Conservation (phyloP, 2,797 vertebrate genomes). For the Psittacula derbiana region DNA sequence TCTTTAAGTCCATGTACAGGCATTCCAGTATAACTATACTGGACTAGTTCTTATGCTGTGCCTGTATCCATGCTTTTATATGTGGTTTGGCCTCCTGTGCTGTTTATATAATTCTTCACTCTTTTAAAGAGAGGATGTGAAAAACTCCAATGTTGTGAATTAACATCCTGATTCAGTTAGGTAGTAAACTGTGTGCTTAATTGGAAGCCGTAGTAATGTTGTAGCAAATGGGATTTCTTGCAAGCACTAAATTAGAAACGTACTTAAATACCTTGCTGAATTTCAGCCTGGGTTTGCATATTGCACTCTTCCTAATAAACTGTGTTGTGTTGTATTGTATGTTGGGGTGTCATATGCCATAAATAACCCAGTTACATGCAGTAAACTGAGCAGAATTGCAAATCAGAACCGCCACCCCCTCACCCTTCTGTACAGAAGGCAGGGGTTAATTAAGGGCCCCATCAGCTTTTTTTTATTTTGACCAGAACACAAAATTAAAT, state of each 20-base stretch:
- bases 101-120: not conserved
- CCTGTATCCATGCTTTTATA: not conserved
- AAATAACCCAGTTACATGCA: not conserved
- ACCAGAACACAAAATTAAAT: conserved; percentile 63
- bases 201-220: conserved; percentile 3
- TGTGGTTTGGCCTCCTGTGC: not conserved
- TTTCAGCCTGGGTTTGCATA: not conserved
- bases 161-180: not conserved
- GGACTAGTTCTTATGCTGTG: not conserved
- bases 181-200: conserved; percentile 18
- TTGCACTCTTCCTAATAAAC: not conserved
- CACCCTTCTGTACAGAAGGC: conserved; percentile 1
- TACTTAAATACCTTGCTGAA: not conserved
- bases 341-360: not conserved
- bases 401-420: not conserved
- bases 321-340: not conserved
- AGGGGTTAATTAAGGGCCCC: conserved; percentile 39
- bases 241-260: not conserved
- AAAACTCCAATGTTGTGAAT: not conserved
- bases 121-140: not conserved
- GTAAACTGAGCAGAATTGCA: conserved; percentile 15
- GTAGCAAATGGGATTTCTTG: conserved; percentile 33
- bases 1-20: not conserved
- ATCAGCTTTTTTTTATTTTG: conserved; percentile 48
- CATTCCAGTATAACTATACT: not conserved